phyloP scores from a whole-genome alignment of 2,888 invertebrate species.

The Slavum lentiscoides region DNA sequence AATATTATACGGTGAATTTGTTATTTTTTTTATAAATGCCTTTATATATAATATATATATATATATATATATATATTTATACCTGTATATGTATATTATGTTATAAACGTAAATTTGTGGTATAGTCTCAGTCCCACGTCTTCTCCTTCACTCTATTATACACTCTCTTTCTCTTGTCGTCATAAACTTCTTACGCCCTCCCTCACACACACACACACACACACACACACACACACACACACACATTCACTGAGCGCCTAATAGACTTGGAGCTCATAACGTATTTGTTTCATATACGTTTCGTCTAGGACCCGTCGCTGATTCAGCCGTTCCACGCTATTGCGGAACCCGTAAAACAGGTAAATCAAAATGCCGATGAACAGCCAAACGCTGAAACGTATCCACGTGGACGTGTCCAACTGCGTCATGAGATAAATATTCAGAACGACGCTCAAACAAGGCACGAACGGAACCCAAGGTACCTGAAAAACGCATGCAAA shows the following conservation, averaged over 20 bases:
- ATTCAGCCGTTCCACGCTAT: constrained; percentile 65
- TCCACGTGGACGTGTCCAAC: constrained; percentile 77
- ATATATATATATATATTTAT: too few species aligned
- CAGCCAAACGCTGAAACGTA: constrained; percentile 82
- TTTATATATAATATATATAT: too few species aligned
- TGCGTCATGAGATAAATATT: constrained; percentile 86
- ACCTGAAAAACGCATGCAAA: constrained; percentile 62
- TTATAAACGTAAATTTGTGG: neutral
- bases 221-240: too few species aligned
- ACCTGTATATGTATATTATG: too few species aligned
- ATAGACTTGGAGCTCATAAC: constrained; percentile 33
- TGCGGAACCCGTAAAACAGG: constrained; percentile 78
- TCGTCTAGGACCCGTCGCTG: neutral
- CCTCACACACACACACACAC: too few species aligned
- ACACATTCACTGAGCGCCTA: neutral
- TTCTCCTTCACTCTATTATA: neutral
- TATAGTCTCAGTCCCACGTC: neutral
- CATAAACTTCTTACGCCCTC: neutral
- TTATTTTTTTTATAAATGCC: too few species aligned
- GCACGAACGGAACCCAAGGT: constrained; percentile 81
- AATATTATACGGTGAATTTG: too few species aligned
- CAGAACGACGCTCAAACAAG: constrained; percentile 77
- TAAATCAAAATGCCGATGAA: constrained; percentile 81
- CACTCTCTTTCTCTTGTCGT: neutral
- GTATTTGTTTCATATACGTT: constrained; percentile 39